A percentile compares a stretch with the other conserved stretches of the same genome.
These are phyloP conservation scores for Ophion ventricosus DNA, from an alignment of 2,888 invertebrate genomes.

Conservation along the genomic window DNA sequence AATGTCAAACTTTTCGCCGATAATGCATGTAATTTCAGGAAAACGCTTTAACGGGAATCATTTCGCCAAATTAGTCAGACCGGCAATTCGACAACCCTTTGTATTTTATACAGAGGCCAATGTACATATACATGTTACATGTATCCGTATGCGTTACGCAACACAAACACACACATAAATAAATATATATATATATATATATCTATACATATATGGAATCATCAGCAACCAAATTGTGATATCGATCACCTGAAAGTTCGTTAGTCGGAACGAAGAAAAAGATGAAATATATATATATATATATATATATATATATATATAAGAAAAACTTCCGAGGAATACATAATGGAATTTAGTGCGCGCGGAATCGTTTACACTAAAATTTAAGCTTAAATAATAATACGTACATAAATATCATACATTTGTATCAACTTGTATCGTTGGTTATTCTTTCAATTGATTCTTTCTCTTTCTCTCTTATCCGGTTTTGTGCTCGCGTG, in stretches of 20 bases:
- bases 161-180: conserved; percentile 28
- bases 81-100: conserved; percentile 56
- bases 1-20: too few relatives aligned
- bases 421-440: conserved; percentile 69
- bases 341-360: conserved; percentile 64
- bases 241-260: conserved; percentile 46
- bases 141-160: conserved; percentile 45
- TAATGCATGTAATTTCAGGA: background rate
- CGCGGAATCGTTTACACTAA: conserved; percentile 67
- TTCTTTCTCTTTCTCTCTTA: conserved; percentile 23
- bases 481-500: conserved; percentile 60
- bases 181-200: conserved; percentile 32
- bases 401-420: conserved; percentile 79
- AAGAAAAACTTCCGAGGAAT: conserved; percentile 6
- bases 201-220: conserved; percentile 49
- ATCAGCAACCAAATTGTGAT: conserved; percentile 55
- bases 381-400: conserved; percentile 72
- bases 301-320: background rate
- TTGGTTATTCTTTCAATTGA: conserved; percentile 66
- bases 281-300: background rate
- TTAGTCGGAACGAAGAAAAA: conserved; percentile 44
- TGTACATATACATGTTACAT: conserved; percentile 61
- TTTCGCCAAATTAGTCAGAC: conserved; percentile 16
- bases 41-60: background rate
- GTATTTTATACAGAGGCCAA: conserved; percentile 65